Base-by-base conservation (phyloP, 2,888 invertebrate species). In the Apoda limacodes region DNA sequence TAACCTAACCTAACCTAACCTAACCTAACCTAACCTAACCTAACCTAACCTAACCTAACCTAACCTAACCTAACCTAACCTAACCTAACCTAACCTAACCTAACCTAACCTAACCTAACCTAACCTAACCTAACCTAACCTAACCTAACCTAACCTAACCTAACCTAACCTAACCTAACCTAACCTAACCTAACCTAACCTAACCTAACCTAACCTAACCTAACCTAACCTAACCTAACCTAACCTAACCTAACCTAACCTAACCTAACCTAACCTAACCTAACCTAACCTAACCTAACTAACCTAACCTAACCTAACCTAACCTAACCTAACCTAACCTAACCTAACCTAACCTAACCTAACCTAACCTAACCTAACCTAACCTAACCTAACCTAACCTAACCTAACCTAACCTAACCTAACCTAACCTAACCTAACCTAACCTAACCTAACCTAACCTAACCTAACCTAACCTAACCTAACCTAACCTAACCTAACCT, bases 11-110 rank as follows among this genome's bases (percentile, higher is more conserved):
- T n/a, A n/a, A n/a, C n/a, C n/a, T 35, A 34, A 35, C 37, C 41
- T 39, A 42, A 42, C 39, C 41, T 40, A 40, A 40, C 37, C 40
- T 37, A 40, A 40, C 37, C 40, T 37, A 40, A 36, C 40, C 40
- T 40, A 40, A 40, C 40, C 40, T 32, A 35, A 35, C 34, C 27
- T 14, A 21, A 13, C 21, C 15, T 15, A 29, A 14, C 17, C 29
- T 14, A 22, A 33, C 33, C 28, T n/a, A n/a, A n/a, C n/a, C n/a
- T n/a, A n/a, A n/a, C 10, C 25, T 28, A 25, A 37, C 32, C 38
- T 32, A 38, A 35, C 38, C 34, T 34, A 35, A 35, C 35, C 36
- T 37, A 37, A 37, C 36, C 33, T 37, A 37, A 37, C 37, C 31
- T 31, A 31, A 31, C 31, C 31, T 35, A 31, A 36, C 35, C 36